Evolutionary conservation across 2,113 vertebrate genomes (phyloP).

Genomic region (Podarcis raffonei): DNA sequence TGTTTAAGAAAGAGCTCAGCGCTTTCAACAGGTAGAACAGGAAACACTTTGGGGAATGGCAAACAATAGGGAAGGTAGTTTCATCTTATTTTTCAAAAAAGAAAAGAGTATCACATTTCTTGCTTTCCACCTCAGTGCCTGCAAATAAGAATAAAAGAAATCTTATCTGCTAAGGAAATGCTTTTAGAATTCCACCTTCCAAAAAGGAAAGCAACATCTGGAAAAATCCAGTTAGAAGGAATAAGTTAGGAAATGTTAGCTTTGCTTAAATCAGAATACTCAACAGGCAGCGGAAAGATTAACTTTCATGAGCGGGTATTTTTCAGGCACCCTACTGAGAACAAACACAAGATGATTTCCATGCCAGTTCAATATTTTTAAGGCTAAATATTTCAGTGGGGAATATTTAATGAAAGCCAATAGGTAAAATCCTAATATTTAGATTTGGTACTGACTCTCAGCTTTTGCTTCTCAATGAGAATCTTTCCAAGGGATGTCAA

Average conservation of each 20-base stretch:
- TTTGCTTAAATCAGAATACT: not conserved
- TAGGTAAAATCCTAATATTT: not conserved
- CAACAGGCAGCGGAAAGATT: not conserved
- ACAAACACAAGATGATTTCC: not conserved
- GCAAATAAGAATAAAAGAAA: constrained; percentile 23
- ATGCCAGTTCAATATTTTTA: not conserved
- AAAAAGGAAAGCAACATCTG: not conserved
- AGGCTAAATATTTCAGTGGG: not conserved
- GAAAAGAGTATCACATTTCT: not conserved
- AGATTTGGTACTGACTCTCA: not conserved
- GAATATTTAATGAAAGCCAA: not conserved
- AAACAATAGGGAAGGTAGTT: not conserved
- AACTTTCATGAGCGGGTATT: not conserved
- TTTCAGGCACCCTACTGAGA: constrained; percentile 19
- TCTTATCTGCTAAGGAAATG: not conserved
- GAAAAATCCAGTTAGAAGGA: constrained; percentile 5
- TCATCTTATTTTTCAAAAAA: constrained; percentile 13
- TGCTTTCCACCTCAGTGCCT: constrained; percentile 4
- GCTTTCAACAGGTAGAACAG: not conserved
- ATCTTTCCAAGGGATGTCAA: not conserved
- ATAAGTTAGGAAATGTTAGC: not conserved
- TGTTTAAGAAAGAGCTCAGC: not conserved
- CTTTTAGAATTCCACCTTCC: not conserved
- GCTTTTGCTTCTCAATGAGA: not conserved
- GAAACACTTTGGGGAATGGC: not conserved